A percentile compares a stretch with the other conserved stretches of the same genome.
These are phyloP conservation scores for Acholoe squamosa DNA, from an alignment of 2,888 invertebrate genomes.

Conservation along the genomic window DNA sequence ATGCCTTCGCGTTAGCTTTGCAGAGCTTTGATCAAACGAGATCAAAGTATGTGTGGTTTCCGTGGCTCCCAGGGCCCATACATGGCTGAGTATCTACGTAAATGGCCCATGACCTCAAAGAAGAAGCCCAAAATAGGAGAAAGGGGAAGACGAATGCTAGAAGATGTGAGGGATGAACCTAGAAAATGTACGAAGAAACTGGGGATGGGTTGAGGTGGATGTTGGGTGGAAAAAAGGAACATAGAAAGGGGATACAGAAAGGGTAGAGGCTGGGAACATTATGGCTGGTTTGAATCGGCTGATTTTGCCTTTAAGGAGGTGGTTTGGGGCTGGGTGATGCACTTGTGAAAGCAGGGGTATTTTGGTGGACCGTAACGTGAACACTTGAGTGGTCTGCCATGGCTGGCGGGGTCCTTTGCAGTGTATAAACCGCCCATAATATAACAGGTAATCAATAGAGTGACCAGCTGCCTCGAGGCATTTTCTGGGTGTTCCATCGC, in stretches of 20 bases:
- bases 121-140: background rate
- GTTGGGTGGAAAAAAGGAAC: background rate
- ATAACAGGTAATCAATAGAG: background rate
- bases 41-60: background rate
- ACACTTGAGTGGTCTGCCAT: background rate
- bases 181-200: too few relatives aligned
- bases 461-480: background rate
- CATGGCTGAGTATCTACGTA: background rate
- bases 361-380: background rate
- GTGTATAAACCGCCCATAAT: background rate
- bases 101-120: constrained; percentile 11
- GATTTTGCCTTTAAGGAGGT: background rate
- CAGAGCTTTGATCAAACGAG: constrained; percentile 1
- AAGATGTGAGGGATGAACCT: too few relatives aligned
- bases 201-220: too few relatives aligned
- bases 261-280: background rate
- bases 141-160: background rate
- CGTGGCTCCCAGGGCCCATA: background rate
- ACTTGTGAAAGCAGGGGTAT: background rate
- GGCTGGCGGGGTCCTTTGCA: background rate
- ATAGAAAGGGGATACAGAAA: background rate
- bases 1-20: background rate
- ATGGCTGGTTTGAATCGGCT: too few relatives aligned
- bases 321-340: background rate
- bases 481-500: background rate